Base-by-base conservation (phyloP, 2,113 vertebrate genomes). In the Aviceda subcristata region DNA sequence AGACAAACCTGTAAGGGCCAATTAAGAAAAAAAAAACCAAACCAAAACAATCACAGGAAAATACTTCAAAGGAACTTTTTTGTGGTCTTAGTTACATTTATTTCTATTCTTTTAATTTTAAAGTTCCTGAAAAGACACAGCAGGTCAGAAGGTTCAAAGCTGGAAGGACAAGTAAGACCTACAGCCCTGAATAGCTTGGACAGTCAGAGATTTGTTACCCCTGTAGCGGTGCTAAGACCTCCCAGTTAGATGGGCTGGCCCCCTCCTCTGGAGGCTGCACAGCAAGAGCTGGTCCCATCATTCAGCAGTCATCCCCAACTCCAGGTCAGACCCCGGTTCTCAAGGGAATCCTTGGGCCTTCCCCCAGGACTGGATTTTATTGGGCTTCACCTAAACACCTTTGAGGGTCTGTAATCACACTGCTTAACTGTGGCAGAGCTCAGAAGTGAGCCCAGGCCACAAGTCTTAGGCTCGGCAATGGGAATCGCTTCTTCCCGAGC, bases 101-200 rank as follows among this genome's bases (percentile, higher is more conserved):
- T 29, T 95, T 89, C 15, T 2, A 41, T 81, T 91, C 50, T 90
- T 92, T 78, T 57, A 78, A 95, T 90, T 88, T 78, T 92, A 11
- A 95, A 77, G 88, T 63, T 93, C 56, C 79, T 92, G 82, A 91
- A 90, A 86, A 93, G 85, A 76, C 72, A 77, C n/a, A 80, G 55
- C 38, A 82, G 76, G 76, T 85, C 84, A 94, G 94, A 75, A 94
- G 86, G 92, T 76, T 91, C 80, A 91, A 89, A 77, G 74, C 62
- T 57, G 34, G 72, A 84, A 64, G 76, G 73, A 75, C 0, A 0
- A 93, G 67, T 80, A 68, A 81, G 69, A 81, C 51, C 63, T 63
- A 64, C 57, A 83, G 62, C 32, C 79, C 59, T 68, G 63, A 88
- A 60, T 2, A 59, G 55, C 45, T 74, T 2, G 5, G 80, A 39